phyloP scores from a whole-genome alignment of 1,140 invertebrate genomes.

The Drosophila simulans region DNA sequence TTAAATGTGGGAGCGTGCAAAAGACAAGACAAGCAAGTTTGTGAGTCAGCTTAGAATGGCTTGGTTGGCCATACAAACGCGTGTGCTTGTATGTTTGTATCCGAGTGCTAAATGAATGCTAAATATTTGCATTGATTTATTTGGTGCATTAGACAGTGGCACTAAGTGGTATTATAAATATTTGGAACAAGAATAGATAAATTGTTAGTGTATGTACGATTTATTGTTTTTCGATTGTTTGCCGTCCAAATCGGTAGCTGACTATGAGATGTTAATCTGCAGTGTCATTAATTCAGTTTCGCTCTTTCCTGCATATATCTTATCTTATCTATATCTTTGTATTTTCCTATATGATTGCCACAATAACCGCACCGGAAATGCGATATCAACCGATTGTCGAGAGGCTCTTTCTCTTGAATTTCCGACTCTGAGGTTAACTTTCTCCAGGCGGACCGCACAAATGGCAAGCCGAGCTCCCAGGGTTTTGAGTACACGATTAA shows the following conservation, averaged over 20 bases:
- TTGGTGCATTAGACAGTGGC: slow-evolving; percentile 69
- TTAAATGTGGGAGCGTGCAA: slow-evolving; percentile 80
- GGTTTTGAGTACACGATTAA: slow-evolving; percentile 3
- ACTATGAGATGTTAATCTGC: slow-evolving; percentile 48
- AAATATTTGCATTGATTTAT: slow-evolving; percentile 81
- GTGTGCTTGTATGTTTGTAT: background rate
- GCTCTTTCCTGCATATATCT: slow-evolving; percentile 17
- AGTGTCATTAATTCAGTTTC: slow-evolving; percentile 50
- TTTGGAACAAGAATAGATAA: slow-evolving; percentile 51
- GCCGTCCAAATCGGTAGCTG: slow-evolving; percentile 49
- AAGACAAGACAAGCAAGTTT: slow-evolving; percentile 67
- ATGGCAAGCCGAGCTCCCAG: slow-evolving; percentile 58
- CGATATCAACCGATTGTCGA: slow-evolving; percentile 56
- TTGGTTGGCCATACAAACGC: background rate
- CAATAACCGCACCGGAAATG: slow-evolving; percentile 74
- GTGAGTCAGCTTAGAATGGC: slow-evolving; percentile 66
- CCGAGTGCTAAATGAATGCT: slow-evolving; percentile 73
- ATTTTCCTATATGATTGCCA: slow-evolving; percentile 49
- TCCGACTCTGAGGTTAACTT: slow-evolving; percentile 47
- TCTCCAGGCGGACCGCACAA: slow-evolving; percentile 62
- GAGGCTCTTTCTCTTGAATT: slow-evolving; percentile 10
- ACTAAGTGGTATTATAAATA: slow-evolving; percentile 76
- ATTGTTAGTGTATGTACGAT: slow-evolving; percentile 20
- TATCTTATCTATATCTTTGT: slow-evolving; percentile 5
- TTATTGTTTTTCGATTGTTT: slow-evolving; percentile 44